Conservation (phyloP, 2,113 vertebrate genomes). For the Kryptolebias marmoratus region DNA sequence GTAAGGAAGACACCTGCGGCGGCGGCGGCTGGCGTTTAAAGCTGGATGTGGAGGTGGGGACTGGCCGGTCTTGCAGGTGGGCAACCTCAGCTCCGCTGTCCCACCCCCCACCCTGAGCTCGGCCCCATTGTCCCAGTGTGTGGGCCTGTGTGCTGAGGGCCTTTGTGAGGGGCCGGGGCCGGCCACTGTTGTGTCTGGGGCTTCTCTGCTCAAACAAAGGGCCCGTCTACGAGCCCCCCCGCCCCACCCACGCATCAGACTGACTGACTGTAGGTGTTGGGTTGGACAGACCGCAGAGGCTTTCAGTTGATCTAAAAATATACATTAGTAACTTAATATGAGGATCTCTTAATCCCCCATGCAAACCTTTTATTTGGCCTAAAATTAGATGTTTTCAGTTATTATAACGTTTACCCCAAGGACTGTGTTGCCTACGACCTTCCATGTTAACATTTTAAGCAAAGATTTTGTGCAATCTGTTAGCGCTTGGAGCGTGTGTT, state of each 20-base stretch:
- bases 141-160: conserved; percentile 73
- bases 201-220: conserved; percentile 76
- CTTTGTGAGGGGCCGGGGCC: conserved; percentile 72
- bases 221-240: conserved; percentile 67
- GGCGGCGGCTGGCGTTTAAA: conserved; percentile 16
- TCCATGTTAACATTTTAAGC: no score
- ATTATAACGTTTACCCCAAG: no score
- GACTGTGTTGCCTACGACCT: no score
- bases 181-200: conserved; percentile 82
- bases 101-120: conserved; percentile 67
- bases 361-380: not conserved
- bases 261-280: conserved; percentile 54
- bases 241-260: conserved; percentile 60
- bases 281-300: conserved; percentile 15
- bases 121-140: conserved; percentile 75
- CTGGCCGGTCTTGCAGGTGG: conserved; percentile 74
- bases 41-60: conserved; percentile 20
- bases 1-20: conserved; percentile 77
- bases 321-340: not conserved
- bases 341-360: not conserved
- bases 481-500: no score
- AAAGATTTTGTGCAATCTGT: no score
- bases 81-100: conserved; percentile 72
- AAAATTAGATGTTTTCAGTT: no score
- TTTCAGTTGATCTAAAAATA: conserved; percentile 6